Evolutionary conservation across 1,140 invertebrate genomes (phyloP).

Genomic region (Dendrolimus kikuchii): DNA sequence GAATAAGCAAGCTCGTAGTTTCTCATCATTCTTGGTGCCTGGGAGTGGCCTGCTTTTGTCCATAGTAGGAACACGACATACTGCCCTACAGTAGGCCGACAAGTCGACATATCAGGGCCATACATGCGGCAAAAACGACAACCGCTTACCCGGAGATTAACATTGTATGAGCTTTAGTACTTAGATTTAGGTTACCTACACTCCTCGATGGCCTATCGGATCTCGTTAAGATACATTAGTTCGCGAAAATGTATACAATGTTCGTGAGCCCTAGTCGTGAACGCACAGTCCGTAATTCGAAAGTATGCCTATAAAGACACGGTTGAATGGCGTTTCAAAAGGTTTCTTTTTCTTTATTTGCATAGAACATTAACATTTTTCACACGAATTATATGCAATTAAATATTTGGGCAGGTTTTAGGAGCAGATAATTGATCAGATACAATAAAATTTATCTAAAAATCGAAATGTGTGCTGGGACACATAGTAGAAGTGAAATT

Average conservation of each 20-base stretch:
- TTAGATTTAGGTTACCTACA: constrained; percentile 32
- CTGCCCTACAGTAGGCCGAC: constrained; percentile 39
- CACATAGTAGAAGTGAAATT: too few species aligned
- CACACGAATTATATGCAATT: too few species aligned
- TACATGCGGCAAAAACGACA: constrained; percentile 28
- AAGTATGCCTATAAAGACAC: too few species aligned
- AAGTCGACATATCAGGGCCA: constrained; percentile 41
- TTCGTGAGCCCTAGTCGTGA: too few species aligned
- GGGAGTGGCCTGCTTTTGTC: constrained; percentile 50
- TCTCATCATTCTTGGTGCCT: constrained; percentile 39
- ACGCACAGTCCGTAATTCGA: too few species aligned
- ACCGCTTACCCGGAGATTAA: constrained; percentile 26
- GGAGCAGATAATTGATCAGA: too few species aligned
- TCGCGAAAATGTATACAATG: neutral
- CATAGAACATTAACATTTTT: too few species aligned
- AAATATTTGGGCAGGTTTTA: too few species aligned
- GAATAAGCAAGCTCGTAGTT: constrained; percentile 14
- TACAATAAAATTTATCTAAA: too few species aligned
- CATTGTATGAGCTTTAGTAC: neutral
- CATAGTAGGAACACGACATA: constrained; percentile 32
- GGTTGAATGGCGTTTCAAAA: too few species aligned
- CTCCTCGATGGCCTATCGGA: constrained; percentile 5
- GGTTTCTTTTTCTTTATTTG: too few species aligned
- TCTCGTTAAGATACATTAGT: constrained; percentile 9
- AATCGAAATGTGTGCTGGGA: too few species aligned